Conservation (phyloP, 2,113 vertebrate genomes). For the Hydrochoerus hydrochaeris region DNA sequence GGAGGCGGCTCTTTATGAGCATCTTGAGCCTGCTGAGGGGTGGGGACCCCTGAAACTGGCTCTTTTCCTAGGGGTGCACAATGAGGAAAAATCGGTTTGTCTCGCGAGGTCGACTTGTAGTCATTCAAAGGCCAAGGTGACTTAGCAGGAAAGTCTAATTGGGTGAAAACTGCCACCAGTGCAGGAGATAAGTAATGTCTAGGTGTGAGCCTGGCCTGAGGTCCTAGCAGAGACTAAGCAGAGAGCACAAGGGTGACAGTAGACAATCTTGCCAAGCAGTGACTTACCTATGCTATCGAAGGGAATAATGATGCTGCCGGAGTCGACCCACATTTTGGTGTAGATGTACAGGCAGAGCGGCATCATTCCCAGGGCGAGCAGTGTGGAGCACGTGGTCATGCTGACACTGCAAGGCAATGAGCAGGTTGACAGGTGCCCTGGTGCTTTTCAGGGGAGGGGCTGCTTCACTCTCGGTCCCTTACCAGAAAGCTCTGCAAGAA, state of each 20-base stretch:
- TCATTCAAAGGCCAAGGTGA: background rate
- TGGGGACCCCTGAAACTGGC: fast-evolving
- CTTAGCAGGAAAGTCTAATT: background rate
- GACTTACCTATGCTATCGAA: constrained; percentile 94
- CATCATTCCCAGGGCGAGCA: constrained; percentile 98
- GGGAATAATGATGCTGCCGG: constrained; percentile 90
- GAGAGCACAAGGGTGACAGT: background rate
- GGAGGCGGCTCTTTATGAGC: fast-evolving
- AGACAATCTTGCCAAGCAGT: background rate
- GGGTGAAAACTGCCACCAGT: background rate
- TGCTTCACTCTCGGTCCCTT: background rate
- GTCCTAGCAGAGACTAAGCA: background rate
- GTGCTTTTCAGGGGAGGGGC: background rate
- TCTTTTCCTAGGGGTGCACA: background rate
- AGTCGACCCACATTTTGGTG: constrained; percentile 91
- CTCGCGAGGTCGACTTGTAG: background rate
- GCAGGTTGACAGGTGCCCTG: background rate
- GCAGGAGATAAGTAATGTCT: background rate
- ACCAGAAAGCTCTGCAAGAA: background rate
- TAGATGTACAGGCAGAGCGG: constrained; percentile 95
- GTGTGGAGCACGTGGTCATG: constrained; percentile 97
- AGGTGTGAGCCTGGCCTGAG: background rate
- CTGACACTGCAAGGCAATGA: constrained; percentile 91
- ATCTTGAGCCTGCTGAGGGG: fast-evolving
- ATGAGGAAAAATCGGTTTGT: background rate